These are phyloP conservation scores for Channallabes apus DNA, from an alignment of 2,797 vertebrate species.

Conservation along the genomic window DNA sequence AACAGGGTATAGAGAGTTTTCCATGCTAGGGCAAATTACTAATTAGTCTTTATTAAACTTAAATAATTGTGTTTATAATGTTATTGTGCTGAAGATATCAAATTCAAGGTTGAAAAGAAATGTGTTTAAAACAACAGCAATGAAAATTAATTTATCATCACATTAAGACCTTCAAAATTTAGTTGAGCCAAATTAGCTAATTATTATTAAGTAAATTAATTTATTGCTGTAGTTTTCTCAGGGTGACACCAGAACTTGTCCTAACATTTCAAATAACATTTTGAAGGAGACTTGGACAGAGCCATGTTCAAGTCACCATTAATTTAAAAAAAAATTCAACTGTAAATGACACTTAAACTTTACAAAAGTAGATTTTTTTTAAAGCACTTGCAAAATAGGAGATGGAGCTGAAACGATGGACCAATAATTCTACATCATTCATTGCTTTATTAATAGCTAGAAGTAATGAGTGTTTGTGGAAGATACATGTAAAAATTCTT, in stretches of 20 bases:
- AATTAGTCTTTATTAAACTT: constrained; percentile 35
- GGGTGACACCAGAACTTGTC: constrained; percentile 64
- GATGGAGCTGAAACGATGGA: constrained; percentile 17
- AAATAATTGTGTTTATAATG: constrained; percentile 36
- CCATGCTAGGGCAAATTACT: constrained; percentile 55
- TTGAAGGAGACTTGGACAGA: constrained; percentile 41
- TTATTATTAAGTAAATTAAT: constrained; percentile 57
- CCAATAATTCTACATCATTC: background rate
- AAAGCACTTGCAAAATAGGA: constrained; percentile 44
- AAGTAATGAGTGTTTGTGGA: constrained; percentile 64
- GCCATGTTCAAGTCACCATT: background rate
- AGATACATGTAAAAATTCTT: constrained; percentile 78
- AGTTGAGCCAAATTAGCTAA: constrained; percentile 12
- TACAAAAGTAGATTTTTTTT: background rate
- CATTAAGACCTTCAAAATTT: constrained; percentile 45
- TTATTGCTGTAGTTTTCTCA: constrained; percentile 65
- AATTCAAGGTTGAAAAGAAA: background rate
- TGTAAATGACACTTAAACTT: background rate
- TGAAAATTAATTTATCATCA: background rate
- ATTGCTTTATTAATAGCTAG: constrained; percentile 15
- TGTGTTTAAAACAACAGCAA: background rate
- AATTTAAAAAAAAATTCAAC: too few species aligned
- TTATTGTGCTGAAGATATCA: background rate
- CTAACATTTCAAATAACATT: constrained; percentile 53
- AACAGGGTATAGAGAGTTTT: constrained; percentile 65